Evolutionary conservation across 2,113 vertebrate species (phyloP).

Genomic region (Campylorhamphus procurvoides): DNA sequence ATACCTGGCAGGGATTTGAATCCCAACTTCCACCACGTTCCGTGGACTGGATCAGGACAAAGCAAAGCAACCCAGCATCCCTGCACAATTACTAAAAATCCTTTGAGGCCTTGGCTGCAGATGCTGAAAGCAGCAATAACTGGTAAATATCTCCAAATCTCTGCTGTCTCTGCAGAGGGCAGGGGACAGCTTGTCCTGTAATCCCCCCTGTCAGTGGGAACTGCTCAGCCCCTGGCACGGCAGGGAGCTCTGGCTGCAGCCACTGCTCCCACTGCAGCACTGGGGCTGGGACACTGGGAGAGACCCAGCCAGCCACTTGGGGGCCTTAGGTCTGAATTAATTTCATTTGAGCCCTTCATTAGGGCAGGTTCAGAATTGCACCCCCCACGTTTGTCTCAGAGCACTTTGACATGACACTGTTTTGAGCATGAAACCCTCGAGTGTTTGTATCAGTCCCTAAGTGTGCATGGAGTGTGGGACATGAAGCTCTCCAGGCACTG

Average conservation of each 20-base stretch:
- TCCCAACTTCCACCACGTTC: not conserved
- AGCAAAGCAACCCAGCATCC: not conserved
- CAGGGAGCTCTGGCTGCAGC: not conserved
- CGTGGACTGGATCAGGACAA: accelerated
- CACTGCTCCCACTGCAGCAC: not conserved
- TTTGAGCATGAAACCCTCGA: not conserved
- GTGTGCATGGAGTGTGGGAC: not conserved
- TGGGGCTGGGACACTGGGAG: not conserved
- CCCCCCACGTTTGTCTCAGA: accelerated
- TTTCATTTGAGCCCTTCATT: not conserved
- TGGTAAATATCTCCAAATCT: not conserved
- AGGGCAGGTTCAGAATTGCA: not conserved
- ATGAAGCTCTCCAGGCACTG: not conserved
- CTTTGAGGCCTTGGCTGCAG: not conserved
- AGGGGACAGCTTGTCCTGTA: not conserved
- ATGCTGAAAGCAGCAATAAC: not conserved
- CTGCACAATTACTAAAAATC: not conserved
- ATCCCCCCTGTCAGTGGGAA: not conserved
- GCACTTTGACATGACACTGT: not conserved
- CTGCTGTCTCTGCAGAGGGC: not conserved
- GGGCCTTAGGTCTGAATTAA: not conserved
- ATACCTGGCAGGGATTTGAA: not conserved
- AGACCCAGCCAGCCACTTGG: not conserved
- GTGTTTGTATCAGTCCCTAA: not conserved
- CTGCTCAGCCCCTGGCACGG: not conserved